Conservation (phyloP, 2,888 invertebrate genomes). For the Caenorhabditis doughertyi region DNA sequence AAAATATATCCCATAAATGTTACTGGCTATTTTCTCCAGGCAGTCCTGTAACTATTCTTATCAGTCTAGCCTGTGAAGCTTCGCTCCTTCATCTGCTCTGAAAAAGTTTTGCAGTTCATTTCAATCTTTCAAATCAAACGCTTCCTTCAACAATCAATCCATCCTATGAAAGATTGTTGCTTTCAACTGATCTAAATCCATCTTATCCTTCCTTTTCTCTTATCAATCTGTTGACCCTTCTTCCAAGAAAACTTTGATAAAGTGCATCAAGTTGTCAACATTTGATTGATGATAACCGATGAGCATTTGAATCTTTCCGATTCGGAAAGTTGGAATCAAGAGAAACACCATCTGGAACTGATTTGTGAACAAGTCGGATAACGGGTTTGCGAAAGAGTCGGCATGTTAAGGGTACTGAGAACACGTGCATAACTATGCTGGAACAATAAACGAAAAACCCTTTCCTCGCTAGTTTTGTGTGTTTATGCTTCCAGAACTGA, state of each 20-base stretch:
- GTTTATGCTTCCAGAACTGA: too few relatives aligned
- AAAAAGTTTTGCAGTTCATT: not conserved
- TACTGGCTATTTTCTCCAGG: too few relatives aligned
- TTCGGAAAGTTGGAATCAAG: not conserved
- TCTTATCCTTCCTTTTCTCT: constrained; percentile 31
- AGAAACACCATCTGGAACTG: constrained; percentile 5
- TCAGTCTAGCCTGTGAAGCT: too few relatives aligned
- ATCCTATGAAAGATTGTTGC: constrained; percentile 12
- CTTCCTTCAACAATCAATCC: not conserved
- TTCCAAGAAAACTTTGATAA: constrained; percentile 57
- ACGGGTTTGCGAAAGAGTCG: too few relatives aligned
- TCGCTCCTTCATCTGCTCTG: too few relatives aligned
- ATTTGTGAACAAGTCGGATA: too few relatives aligned
- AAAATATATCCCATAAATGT: too few relatives aligned
- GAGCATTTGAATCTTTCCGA: constrained; percentile 24
- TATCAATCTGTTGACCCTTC: constrained; percentile 50
- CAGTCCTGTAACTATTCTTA: too few relatives aligned
- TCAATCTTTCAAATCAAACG: not conserved
- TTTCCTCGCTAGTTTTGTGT: too few relatives aligned
- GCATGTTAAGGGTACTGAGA: too few relatives aligned
- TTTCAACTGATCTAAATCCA: constrained; percentile 39
- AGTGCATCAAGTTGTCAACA: constrained; percentile 51
- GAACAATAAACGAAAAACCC: too few relatives aligned
- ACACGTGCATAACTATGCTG: too few relatives aligned
- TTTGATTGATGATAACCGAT: constrained; percentile 47